Percentiles rank a stretch among this genome's conserved stretches.
phyloP scores from a whole-genome alignment of 2,113 vertebrate species.

The Corythornis madagascariensis region DNA sequence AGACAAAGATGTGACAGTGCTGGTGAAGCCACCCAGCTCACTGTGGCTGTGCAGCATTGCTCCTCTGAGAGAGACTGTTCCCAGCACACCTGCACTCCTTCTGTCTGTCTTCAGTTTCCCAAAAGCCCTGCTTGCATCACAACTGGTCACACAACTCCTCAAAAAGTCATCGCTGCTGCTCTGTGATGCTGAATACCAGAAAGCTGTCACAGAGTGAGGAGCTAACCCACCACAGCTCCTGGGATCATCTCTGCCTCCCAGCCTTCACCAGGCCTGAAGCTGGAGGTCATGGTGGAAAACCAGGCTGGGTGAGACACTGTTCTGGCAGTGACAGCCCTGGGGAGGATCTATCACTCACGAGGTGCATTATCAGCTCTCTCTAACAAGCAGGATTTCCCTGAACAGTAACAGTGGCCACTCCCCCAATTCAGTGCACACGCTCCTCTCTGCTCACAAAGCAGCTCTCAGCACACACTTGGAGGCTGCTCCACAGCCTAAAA shows the following conservation, averaged over 20 bases:
- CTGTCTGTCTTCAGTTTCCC: background rate
- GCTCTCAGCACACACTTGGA: background rate
- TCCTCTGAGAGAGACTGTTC: background rate
- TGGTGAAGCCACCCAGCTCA: background rate
- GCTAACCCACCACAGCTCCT: background rate
- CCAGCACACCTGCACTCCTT: background rate
- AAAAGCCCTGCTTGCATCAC: background rate
- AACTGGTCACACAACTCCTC: background rate
- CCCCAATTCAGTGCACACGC: background rate
- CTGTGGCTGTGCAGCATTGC: background rate
- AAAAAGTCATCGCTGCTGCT: background rate
- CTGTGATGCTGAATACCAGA: background rate
- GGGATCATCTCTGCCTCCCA: background rate
- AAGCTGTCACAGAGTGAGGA: background rate
- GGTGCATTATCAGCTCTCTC: background rate
- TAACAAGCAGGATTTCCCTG: background rate
- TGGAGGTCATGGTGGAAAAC: background rate
- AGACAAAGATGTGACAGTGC: background rate
- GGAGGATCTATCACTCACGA: background rate
- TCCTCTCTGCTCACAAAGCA: background rate
- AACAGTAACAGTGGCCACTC: background rate
- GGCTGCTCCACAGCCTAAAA: background rate
- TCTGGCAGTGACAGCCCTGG: background rate
- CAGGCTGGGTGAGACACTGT: background rate
- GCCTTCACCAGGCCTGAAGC: background rate